A percentile compares a stretch with the other conserved stretches of the same genome.
Evolutionary conservation across 2,888 invertebrate genomes (phyloP).

Genomic region (Scaptomyza caliginosa): DNA sequence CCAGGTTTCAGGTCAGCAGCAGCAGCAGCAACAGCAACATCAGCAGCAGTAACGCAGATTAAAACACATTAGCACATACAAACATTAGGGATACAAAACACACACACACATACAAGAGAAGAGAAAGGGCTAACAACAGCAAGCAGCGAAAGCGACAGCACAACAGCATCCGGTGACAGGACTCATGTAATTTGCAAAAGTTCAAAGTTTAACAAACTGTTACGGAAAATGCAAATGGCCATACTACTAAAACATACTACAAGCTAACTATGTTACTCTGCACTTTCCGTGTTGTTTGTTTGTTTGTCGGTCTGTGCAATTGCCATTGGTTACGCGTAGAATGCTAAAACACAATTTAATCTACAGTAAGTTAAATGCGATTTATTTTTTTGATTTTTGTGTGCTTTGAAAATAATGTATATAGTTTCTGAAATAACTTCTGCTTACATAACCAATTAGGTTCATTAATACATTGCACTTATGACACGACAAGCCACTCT

Average conservation of each 20-base stretch:
- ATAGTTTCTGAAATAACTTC: no score
- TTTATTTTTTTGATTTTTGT: background rate
- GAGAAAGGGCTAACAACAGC: background rate
- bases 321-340: background rate
- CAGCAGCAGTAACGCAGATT: slow-evolving; percentile 33
- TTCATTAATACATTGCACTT: no score
- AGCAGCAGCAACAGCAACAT: no score
- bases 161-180: slow-evolving; percentile 69
- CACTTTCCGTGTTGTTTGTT: background rate
- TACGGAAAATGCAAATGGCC: slow-evolving; percentile 71
- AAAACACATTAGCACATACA: slow-evolving; percentile 43
- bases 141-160: slow-evolving; percentile 49
- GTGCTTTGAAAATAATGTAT: no score
- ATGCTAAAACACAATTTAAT: background rate
- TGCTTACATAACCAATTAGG: no score
- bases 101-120: slow-evolving; percentile 14
- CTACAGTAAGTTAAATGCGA: background rate
- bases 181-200: slow-evolving; percentile 79
- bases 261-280: slow-evolving; percentile 9
- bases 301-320: background rate
- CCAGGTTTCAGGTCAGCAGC: slow-evolving; percentile 26
- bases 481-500: no score
- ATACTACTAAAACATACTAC: slow-evolving; percentile 37
- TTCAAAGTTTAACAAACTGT: slow-evolving; percentile 80
- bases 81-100: slow-evolving; percentile 56